phyloP scores from a whole-genome alignment of 2,797 vertebrate species.

The Philypnodon macrostomus region DNA sequence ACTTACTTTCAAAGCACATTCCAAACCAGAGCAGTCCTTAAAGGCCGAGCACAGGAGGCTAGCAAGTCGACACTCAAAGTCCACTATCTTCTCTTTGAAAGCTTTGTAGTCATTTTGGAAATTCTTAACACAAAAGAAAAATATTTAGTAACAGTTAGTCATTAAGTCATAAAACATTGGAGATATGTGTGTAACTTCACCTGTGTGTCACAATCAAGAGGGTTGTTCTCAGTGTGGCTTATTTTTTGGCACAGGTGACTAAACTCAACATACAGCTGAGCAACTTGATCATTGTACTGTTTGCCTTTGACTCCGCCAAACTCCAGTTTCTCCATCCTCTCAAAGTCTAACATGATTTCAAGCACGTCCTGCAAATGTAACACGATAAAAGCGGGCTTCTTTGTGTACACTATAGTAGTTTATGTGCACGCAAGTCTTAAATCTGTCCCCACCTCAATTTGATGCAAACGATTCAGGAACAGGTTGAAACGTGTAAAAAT shows the following conservation, averaged over 20 bases:
- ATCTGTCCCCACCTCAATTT: conserved; percentile 75
- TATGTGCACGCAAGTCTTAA: conserved; percentile 7
- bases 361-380: conserved; percentile 73
- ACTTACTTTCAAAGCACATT: conserved; percentile 81
- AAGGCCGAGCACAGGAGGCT: conserved; percentile 78
- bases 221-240: conserved; percentile 63
- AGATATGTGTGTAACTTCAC: conserved; percentile 51
- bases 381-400: too few relatives aligned
- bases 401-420: too few relatives aligned
- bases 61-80: conserved; percentile 77
- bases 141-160: neutral
- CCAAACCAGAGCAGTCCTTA: conserved; percentile 78
- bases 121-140: conserved; percentile 53
- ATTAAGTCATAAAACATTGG: neutral
- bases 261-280: conserved; percentile 72
- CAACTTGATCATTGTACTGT: conserved; percentile 71
- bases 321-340: conserved; percentile 82
- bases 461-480: conserved; percentile 75
- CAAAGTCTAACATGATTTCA: conserved; percentile 75
- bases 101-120: conserved; percentile 75
- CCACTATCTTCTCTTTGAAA: conserved; percentile 75
- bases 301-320: conserved; percentile 77
- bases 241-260: conserved; percentile 69
- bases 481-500: conserved; percentile 79
- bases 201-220: conserved; percentile 65